Evolutionary conservation across 1,140 invertebrate genomes (phyloP), one percentile per base, ranked within the genome.

Genomic region (Papilio polytes): DNA sequence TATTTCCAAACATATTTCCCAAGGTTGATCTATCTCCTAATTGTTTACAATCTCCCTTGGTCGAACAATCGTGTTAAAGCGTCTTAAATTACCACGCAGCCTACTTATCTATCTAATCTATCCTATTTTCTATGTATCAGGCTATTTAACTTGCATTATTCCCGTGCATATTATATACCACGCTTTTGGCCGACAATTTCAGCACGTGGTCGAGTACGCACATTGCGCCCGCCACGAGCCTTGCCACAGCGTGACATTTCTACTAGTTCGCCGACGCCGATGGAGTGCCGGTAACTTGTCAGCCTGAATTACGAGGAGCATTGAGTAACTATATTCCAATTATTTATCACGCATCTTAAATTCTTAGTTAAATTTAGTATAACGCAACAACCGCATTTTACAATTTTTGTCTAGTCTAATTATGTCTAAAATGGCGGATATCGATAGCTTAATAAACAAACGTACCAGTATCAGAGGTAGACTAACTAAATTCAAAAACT

Each of bases 211-310:
- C 63, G 63, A 70, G 22, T 70, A 70, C 63, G 63, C 63, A 26
- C 66, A 72, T 13, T 9, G 66, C 66, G 66, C 66, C 66, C 66
- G 66, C 66, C 66, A 9, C 66, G 66, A 72, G 66, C 66, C 26
- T 26, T 72, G 66, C 66, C 66, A 72, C 66, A 3, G 22, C 66
- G 66, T 72, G 66, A 26, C 66, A 72, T 72, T 72, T 72, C 66
- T 72, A 72, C 66, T 72, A 72, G 66, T 72, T 72, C 66, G 66
- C 66, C 66, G 66, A 72, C 20, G 66, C 66, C 66, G 66, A 72
- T 72, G 66, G 66, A 72, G 66, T 72, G 66, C 66, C 66, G 66
- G 66, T 72, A 72, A 72, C 66, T 72, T 72, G 66, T 72, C 66
- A 72, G 22, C 66, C 66, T 72, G 22, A 72, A 72, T 72, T 72